Base-by-base conservation (phyloP, 2,888 invertebrate species). In the Ariolimax columbianus region DNA sequence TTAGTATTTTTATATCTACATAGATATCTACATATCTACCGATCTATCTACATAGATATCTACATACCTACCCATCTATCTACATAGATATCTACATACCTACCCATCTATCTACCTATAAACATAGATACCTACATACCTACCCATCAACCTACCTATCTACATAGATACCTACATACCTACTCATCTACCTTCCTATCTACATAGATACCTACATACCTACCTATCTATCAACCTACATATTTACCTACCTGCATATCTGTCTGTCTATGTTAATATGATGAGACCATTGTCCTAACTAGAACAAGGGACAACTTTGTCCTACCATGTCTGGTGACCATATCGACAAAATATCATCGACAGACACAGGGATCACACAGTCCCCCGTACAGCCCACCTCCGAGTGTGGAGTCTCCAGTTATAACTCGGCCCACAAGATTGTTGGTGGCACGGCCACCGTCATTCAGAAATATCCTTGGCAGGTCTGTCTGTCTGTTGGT, bases 391-490 rank as follows among this genome's bases (percentile, higher is more conserved):
- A 7, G 23, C 6, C 38, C 7, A 40, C 40, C 11, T 47, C 68
- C 1, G 4, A 33, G 0, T 82, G 82, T 19, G 82, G 82, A 2
- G 72, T 82, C 11, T 2, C 55, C 0, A 23, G 26, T 38, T 72
- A 70, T 73, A 72, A 51, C 55, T 7, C 30, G 0, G 55, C 26
- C 0, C 11, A 33, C 72, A 82, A 82, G 59, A 82, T 82, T 40
- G 82, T 82, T 17, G 82, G 82, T 9, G 82, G 82, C 1, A 17
- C 6, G 0, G 14, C 30, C 19, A 82, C 82, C 6, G 59, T 23
- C 11, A 82, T 82, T 17, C 66, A 63, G 23, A 82, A 82, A 47
- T 77, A 82, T 66, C 82, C 82, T 3, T 82, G 82, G 82, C 82
- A 82, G 82, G 80, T 80, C 43, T 23, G 59, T 26, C 14, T 75